These are phyloP conservation scores for Amblyopsis hoosieri DNA, from an alignment of 2,797 vertebrate species.

Conservation along the genomic window DNA sequence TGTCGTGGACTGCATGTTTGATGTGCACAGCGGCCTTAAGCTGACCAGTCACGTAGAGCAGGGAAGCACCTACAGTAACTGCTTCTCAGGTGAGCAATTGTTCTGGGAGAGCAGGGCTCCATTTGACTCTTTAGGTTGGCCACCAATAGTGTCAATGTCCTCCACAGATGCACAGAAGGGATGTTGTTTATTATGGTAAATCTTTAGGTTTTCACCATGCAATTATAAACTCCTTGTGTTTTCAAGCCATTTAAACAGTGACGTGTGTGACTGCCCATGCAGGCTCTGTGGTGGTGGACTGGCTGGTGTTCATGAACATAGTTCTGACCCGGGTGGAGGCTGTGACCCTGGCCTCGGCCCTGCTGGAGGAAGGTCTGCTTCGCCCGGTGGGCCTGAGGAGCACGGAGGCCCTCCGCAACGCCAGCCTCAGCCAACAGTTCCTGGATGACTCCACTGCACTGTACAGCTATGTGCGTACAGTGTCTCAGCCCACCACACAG, in stretches of 20 bases:
- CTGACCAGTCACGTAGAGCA: constrained; percentile 85
- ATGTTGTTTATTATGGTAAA: no score
- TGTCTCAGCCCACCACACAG: not conserved
- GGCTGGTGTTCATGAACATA: constrained; percentile 88
- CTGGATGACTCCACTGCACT: constrained; percentile 90
- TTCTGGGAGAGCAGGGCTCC: no score
- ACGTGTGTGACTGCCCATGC: constrained; percentile 13
- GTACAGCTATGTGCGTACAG: constrained; percentile 84
- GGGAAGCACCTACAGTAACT: constrained; percentile 89
- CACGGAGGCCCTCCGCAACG: constrained; percentile 78
- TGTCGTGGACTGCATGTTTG: constrained; percentile 90
- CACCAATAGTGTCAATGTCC: no score
- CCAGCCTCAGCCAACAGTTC: constrained; percentile 84
- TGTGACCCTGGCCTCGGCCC: constrained; percentile 85
- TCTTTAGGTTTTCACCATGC: no score
- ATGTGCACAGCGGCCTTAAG: constrained; percentile 85
- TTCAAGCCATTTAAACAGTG: not conserved
- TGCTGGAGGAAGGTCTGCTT: constrained; percentile 89
- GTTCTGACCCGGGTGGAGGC: constrained; percentile 85
- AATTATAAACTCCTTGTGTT: no score
- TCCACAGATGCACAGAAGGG: no score
- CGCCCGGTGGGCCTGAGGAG: constrained; percentile 84
- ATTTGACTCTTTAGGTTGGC: no score
- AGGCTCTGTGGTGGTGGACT: constrained; percentile 93
- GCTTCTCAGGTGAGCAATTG: constrained; percentile 85